A percentile compares a stretch with the other conserved stretches of the same genome.
Conservation (phyloP, 1,140 invertebrate genomes). For the Asbolus verrucosus region DNA sequence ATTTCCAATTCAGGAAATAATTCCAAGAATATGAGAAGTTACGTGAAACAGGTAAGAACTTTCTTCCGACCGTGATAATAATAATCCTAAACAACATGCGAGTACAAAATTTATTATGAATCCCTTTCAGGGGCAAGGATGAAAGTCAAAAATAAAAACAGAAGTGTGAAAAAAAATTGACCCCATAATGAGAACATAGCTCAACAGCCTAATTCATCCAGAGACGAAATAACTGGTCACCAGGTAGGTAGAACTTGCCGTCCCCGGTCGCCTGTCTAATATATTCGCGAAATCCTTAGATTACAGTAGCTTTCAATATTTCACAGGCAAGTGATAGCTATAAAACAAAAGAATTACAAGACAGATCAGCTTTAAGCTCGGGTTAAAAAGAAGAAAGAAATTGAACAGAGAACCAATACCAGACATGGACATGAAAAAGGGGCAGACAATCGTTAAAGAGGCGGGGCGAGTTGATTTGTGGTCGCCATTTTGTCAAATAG, state of each 20-base stretch:
- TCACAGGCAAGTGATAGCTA: conserved; percentile 57
- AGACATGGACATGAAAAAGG: conserved; percentile 65
- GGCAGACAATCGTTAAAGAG: conserved; percentile 65
- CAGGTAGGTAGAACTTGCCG: conserved; percentile 4
- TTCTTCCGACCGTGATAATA: too few species aligned
- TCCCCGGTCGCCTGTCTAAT: neutral
- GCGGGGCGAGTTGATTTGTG: conserved; percentile 65
- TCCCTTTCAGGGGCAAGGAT: too few species aligned
- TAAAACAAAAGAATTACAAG: conserved; percentile 62
- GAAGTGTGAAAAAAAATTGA: too few species aligned
- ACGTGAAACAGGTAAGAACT: too few species aligned
- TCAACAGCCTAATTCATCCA: too few species aligned
- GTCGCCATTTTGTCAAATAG: conserved; percentile 68
- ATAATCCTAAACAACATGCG: too few species aligned
- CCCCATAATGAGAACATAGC: too few species aligned
- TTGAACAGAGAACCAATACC: conserved; percentile 64
- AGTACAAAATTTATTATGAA: too few species aligned
- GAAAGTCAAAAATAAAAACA: too few species aligned
- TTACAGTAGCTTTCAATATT: conserved; percentile 57
- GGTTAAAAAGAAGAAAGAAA: conserved; percentile 61
- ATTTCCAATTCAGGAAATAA: too few species aligned
- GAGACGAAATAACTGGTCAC: neutral
- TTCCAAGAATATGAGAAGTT: too few species aligned
- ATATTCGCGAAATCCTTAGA: conserved; percentile 35
- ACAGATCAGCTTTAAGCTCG: conserved; percentile 59